Percentiles rank a stretch among this genome's conserved stretches.
phyloP scores from a whole-genome alignment of 2,888 invertebrate genomes.

The Agonopterix subpropinquella region DNA sequence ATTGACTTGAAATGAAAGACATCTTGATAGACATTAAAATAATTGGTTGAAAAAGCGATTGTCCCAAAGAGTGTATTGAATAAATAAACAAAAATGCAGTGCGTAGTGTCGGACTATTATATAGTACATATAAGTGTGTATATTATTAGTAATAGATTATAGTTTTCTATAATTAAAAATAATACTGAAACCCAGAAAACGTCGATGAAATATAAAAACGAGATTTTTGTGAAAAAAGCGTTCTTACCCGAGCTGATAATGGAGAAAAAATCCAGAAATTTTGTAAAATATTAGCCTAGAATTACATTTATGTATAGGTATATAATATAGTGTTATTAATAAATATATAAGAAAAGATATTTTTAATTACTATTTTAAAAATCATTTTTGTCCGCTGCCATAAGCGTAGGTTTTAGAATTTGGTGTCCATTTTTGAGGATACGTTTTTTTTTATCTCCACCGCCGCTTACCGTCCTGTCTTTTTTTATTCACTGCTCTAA shows the following conservation, averaged over 20 bases:
- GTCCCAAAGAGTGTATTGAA: constrained; percentile 18
- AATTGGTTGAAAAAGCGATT: constrained; percentile 5
- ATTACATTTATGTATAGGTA: constrained; percentile 37
- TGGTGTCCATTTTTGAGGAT: constrained; percentile 37
- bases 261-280: constrained; percentile 23
- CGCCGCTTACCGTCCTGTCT: constrained; percentile 17
- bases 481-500: constrained; percentile 5
- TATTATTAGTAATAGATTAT: constrained; percentile 44
- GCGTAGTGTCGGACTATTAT: constrained; percentile 53
- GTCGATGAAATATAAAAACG: neutral
- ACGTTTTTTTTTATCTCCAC: constrained; percentile 19
- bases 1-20: neutral
- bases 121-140: constrained; percentile 45
- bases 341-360: constrained; percentile 61
- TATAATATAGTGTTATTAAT: constrained; percentile 39
- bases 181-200: neutral
- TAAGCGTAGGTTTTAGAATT: constrained; percentile 42
- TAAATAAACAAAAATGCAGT: constrained; percentile 27
- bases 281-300: constrained; percentile 64
- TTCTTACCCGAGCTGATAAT: constrained; percentile 1
- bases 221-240: neutral
- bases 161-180: constrained; percentile 36
- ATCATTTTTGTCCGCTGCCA: constrained; percentile 54
- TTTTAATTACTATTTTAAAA: constrained; percentile 53
- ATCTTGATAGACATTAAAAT: neutral